Evolutionary conservation across 2,113 vertebrate genomes (phyloP).

Genomic region (Atractosteus spatula): DNA sequence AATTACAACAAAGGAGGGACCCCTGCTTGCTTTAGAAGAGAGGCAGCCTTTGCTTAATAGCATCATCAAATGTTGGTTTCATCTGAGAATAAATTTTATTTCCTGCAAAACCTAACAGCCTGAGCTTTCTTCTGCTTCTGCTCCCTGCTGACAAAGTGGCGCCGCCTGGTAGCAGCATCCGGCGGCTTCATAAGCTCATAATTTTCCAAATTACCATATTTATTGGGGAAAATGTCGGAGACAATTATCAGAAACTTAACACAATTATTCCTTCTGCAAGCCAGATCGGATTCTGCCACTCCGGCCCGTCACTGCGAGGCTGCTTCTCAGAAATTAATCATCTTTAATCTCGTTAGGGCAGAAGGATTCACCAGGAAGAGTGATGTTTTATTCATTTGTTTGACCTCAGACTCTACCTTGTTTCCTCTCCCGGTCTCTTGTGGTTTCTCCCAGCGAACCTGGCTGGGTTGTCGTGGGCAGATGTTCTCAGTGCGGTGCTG

Average conservation of each 20-base stretch:
- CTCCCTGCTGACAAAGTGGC: conserved; percentile 17
- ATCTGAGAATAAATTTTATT: conserved; percentile 16
- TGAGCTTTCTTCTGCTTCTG: neutral
- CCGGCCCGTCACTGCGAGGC: neutral
- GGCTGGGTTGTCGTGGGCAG: too few species aligned
- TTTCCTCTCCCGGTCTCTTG: too few species aligned
- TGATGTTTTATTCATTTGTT: too few species aligned
- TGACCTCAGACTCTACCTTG: too few species aligned
- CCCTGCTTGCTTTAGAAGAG: neutral
- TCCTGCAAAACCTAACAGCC: neutral
- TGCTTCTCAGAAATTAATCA: neutral
- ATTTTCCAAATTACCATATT: neutral
- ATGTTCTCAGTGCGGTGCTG: too few species aligned
- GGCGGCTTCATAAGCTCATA: neutral
- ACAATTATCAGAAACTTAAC: neutral
- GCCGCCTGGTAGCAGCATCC: neutral
- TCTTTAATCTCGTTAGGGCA: neutral
- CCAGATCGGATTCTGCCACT: neutral
- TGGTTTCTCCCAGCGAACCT: too few species aligned
- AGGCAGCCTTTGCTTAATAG: neutral
- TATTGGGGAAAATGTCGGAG: neutral
- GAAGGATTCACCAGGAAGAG: too few species aligned
- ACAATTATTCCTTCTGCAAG: neutral
- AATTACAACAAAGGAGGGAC: conserved; percentile 5
- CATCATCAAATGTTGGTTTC: neutral